Conservation (phyloP, 2,797 vertebrate species). For the Onychomys torridus region DNA sequence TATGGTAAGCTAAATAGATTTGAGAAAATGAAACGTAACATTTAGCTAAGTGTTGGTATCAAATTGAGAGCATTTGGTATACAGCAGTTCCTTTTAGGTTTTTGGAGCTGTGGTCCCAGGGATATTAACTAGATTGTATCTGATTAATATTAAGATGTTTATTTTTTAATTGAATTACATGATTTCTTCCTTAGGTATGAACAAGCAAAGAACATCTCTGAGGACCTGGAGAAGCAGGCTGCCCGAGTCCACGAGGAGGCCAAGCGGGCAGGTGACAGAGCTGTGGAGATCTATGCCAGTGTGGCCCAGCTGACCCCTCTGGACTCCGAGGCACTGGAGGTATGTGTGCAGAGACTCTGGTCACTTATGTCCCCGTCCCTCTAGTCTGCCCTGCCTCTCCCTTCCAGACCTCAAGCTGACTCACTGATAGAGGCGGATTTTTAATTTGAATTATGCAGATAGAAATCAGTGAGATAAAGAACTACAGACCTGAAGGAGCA, state of each 20-base stretch:
- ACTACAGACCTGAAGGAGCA: slow-evolving; percentile 9
- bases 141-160: not conserved
- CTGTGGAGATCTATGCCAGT: slow-evolving; percentile 95
- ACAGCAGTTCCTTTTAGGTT: slow-evolving; percentile 31
- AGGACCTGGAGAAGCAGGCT: slow-evolving; percentile 95
- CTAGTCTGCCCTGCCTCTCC: too few relatives aligned
- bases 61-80: slow-evolving; percentile 31
- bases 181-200: slow-evolving; percentile 90
- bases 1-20: not conserved
- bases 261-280: slow-evolving; percentile 93
- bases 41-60: slow-evolving; percentile 24
- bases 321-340: slow-evolving; percentile 93
- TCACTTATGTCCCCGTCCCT: not conserved
- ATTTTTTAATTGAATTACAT: not conserved
- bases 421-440: not conserved
- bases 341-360: slow-evolving; percentile 85
- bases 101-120: not conserved
- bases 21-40: not conserved
- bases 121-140: not conserved
- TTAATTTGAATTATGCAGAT: not conserved
- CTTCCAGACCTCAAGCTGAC: not conserved
- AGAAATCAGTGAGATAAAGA: not conserved
- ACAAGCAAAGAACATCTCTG: slow-evolving; percentile 94
- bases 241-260: slow-evolving; percentile 93
- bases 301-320: slow-evolving; percentile 92